These are phyloP conservation scores for Parus major DNA, from an alignment of 2,113 vertebrate species.

Conservation along the genomic window DNA sequence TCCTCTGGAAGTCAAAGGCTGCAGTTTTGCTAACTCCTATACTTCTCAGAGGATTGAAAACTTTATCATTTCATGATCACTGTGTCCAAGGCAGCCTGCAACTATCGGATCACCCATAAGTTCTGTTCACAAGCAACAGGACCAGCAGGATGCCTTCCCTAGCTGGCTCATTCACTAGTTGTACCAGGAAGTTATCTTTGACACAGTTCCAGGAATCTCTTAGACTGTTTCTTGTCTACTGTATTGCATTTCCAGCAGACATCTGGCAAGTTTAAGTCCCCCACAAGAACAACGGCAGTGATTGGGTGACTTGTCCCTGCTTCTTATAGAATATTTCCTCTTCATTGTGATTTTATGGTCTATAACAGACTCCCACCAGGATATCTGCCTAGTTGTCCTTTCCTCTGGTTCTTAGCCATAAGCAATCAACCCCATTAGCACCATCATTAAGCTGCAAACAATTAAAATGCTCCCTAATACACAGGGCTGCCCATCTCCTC, in stretches of 20 bases:
- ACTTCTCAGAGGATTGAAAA: not conserved
- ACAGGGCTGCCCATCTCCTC: not conserved
- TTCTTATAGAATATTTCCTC: not conserved
- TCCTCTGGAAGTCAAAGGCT: no score
- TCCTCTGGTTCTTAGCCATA: not conserved
- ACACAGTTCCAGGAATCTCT: not conserved
- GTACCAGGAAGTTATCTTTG: fast-evolving
- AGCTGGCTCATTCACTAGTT: not conserved
- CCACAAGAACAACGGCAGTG: not conserved
- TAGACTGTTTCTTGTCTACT: not conserved
- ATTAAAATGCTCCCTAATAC: not conserved
- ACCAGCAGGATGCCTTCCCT: not conserved
- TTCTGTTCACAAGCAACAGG: not conserved
- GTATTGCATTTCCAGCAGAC: not conserved
- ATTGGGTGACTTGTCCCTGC: not conserved
- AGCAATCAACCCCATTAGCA: not conserved
- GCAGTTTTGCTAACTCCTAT: not conserved
- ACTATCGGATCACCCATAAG: not conserved
- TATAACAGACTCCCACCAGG: not conserved
- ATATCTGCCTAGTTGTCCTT: not conserved
- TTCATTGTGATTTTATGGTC: not conserved
- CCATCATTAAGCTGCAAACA: not conserved
- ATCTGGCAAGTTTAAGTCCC: not conserved
- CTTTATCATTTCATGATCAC: not conserved
- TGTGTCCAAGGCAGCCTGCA: not conserved